Percentiles rank a stretch among this genome's conserved stretches.
Evolutionary conservation across 2,113 vertebrate species (phyloP).

Genomic region (Sander vitreus): DNA sequence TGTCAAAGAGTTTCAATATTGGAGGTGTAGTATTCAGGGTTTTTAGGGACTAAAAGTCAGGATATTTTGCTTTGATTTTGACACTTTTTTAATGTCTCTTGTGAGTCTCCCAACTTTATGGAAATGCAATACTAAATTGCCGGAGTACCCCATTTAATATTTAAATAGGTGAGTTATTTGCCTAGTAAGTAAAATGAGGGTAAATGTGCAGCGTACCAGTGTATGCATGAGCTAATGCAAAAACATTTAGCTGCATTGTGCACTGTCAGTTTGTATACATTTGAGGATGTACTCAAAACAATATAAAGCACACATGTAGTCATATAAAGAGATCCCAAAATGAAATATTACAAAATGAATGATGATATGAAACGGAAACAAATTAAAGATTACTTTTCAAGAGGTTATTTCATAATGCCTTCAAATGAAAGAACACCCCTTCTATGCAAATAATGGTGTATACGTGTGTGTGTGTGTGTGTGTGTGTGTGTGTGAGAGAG

Average conservation of each 20-base stretch:
- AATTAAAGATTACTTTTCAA: background rate
- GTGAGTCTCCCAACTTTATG: background rate
- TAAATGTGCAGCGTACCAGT: background rate
- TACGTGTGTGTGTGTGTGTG: background rate
- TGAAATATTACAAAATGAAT: constrained; percentile 7
- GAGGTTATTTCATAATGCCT: constrained; percentile 9
- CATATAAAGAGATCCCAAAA: background rate
- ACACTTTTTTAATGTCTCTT: background rate
- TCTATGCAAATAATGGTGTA: background rate
- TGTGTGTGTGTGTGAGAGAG: background rate
- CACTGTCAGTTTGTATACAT: background rate
- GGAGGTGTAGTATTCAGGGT: background rate
- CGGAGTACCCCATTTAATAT: background rate
- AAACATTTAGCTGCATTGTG: background rate
- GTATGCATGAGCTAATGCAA: background rate
- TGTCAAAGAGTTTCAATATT: background rate
- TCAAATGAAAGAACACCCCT: background rate
- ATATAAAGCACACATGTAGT: constrained; percentile 10
- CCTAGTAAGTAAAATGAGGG: background rate
- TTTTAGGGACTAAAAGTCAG: background rate
- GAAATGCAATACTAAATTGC: background rate
- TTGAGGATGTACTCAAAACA: background rate
- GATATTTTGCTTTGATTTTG: background rate
- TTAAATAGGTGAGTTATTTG: background rate
- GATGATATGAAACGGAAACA: background rate